A percentile compares a stretch with the other conserved stretches of the same genome.
Evolutionary conservation across 2,797 vertebrate species (phyloP).

Genomic region (Dryobates pubescens): DNA sequence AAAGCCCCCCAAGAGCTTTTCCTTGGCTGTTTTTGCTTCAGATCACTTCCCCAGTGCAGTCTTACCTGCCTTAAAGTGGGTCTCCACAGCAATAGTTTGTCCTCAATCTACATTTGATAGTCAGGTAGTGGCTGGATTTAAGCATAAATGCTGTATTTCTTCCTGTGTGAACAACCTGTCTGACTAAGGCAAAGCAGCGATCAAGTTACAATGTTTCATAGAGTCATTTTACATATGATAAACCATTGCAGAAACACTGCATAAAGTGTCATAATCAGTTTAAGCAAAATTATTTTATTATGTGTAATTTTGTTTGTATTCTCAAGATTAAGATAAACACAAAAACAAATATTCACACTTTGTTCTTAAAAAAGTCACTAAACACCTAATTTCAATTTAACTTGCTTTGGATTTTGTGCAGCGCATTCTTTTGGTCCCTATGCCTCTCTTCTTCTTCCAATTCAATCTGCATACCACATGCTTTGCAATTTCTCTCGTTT

Average conservation of each 20-base stretch:
- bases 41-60: no score
- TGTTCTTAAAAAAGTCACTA: neutral
- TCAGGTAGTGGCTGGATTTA: neutral
- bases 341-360: neutral
- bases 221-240: neutral
- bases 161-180: neutral
- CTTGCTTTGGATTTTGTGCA: constrained; percentile 31
- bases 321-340: neutral
- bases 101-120: neutral
- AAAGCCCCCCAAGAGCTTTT: no score
- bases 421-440: constrained; percentile 55
- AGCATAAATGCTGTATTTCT: neutral
- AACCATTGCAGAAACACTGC: neutral
- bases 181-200: neutral
- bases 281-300: neutral
- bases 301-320: constrained; percentile 2
- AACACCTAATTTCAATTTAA: constrained; percentile 50
- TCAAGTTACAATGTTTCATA: neutral
- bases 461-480: constrained; percentile 36
- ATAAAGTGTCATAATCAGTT: neutral
- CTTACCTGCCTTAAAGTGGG: no score
- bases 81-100: neutral
- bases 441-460: constrained; percentile 13
- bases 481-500: constrained; percentile 49
- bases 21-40: no score